These are phyloP conservation scores for Rhipidura dahli DNA, from an alignment of 2,113 vertebrate species.

Conservation along the genomic window DNA sequence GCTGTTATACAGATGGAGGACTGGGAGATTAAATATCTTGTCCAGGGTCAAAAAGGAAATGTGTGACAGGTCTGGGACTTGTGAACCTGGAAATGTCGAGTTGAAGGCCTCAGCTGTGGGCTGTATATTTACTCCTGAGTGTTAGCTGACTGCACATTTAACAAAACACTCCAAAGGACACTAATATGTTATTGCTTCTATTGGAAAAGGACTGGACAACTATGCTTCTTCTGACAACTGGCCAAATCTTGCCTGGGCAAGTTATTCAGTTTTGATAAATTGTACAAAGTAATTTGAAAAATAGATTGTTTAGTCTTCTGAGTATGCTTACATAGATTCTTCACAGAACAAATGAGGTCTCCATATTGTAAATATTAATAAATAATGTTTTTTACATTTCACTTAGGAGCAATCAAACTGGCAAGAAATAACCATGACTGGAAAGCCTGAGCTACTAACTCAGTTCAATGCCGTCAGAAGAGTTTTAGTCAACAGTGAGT, in stretches of 20 bases:
- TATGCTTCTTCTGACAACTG: background rate
- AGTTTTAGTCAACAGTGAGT: background rate
- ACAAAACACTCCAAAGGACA: background rate
- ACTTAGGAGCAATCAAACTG: background rate
- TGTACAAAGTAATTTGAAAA: background rate
- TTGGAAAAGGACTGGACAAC: background rate
- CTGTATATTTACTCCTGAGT: conserved; percentile 19
- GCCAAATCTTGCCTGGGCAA: background rate
- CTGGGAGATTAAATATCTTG: conserved; percentile 35
- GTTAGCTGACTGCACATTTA: conserved; percentile 17
- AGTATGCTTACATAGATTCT: background rate
- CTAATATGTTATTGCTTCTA: background rate
- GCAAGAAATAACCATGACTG: background rate
- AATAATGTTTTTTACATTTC: conserved; percentile 6
- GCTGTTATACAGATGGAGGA: conserved; percentile 5
- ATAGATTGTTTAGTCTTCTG: conserved; percentile 7
- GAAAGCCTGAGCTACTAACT: background rate
- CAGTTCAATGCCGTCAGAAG: background rate
- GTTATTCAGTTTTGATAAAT: conserved; percentile 2
- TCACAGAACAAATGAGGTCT: background rate
- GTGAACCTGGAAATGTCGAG: conserved; percentile 10
- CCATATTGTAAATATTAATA: conserved; percentile 23
- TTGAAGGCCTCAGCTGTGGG: conserved; percentile 15
- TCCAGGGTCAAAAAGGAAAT: conserved; percentile 37
- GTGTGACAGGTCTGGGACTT: conserved; percentile 41